phyloP scores from a whole-genome alignment of 2,113 vertebrate species.

The Merops nubicus region DNA sequence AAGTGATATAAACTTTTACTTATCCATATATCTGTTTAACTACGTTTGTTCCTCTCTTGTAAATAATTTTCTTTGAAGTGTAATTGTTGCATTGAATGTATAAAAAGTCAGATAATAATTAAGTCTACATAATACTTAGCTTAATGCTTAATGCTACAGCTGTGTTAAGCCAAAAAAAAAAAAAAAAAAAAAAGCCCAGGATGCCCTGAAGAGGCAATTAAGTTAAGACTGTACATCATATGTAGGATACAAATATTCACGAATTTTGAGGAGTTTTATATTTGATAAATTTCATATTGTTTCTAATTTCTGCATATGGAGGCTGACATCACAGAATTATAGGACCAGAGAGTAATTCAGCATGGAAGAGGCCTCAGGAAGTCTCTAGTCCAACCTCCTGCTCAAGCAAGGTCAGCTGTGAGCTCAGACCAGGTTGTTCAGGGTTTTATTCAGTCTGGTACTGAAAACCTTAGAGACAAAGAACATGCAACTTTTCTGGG shows the following conservation, averaged over 20 bases:
- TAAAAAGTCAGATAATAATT: background rate
- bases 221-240: background rate
- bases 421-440: background rate
- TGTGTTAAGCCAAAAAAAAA: background rate
- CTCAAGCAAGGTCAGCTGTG: background rate
- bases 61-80: background rate
- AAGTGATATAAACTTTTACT: background rate
- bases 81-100: background rate
- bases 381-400: background rate
- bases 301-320: background rate
- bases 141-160: background rate
- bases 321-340: background rate
- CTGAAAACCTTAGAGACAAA: background rate
- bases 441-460: background rate
- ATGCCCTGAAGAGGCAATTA: background rate
- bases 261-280: background rate
- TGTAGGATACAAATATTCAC: background rate
- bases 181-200: background rate
- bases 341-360: background rate
- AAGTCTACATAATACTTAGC: background rate
- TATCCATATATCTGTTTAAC: background rate
- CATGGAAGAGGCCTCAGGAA: background rate
- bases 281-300: background rate
- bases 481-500: background rate
- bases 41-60: background rate